These are phyloP conservation scores for Arge pagana DNA, from an alignment of 2,888 invertebrate species.

Conservation along the genomic window DNA sequence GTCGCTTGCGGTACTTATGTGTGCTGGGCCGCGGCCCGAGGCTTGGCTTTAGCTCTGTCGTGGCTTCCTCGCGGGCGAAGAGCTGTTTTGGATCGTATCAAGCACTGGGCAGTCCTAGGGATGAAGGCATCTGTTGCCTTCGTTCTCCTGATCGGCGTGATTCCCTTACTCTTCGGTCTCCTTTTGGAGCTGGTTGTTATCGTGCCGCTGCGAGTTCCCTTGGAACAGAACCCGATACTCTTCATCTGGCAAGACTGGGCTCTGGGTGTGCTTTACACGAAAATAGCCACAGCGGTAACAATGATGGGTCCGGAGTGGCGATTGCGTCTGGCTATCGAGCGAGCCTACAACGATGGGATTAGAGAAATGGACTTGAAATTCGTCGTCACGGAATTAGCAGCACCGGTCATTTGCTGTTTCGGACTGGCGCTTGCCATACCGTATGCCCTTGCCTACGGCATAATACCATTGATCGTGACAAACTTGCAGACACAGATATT, in stretches of 20 bases:
- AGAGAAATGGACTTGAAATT: constrained; percentile 89
- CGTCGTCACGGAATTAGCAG: constrained; percentile 82
- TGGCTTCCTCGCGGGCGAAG: constrained; percentile 90
- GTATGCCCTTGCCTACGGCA: constrained; percentile 84
- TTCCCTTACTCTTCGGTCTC: constrained; percentile 90
- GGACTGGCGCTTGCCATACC: constrained; percentile 91
- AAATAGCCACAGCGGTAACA: constrained; percentile 93
- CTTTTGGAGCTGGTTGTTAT: constrained; percentile 90
- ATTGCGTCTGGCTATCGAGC: constrained; percentile 87
- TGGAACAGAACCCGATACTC: constrained; percentile 87
- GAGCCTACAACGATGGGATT: constrained; percentile 91
- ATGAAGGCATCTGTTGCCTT: constrained; percentile 77
- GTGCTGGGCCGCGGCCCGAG: constrained; percentile 90
- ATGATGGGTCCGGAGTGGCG: constrained; percentile 99
- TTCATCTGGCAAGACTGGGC: constrained; percentile 98
- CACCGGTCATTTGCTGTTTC: constrained; percentile 86
- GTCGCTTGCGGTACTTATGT: constrained; percentile 93
- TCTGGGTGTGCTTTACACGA: constrained; percentile 94
- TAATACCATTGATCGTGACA: constrained; percentile 71
- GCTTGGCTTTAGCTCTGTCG: constrained; percentile 78
- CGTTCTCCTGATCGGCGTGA: constrained; percentile 80
- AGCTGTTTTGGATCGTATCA: constrained; percentile 72
- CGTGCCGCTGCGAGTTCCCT: constrained; percentile 89
- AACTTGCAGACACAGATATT: constrained; percentile 72
- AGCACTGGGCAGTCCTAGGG: constrained; percentile 75